A percentile compares a stretch with the other conserved stretches of the same genome.
phyloP scores from a whole-genome alignment of 2,113 vertebrate species.

The Piprites chloris region DNA sequence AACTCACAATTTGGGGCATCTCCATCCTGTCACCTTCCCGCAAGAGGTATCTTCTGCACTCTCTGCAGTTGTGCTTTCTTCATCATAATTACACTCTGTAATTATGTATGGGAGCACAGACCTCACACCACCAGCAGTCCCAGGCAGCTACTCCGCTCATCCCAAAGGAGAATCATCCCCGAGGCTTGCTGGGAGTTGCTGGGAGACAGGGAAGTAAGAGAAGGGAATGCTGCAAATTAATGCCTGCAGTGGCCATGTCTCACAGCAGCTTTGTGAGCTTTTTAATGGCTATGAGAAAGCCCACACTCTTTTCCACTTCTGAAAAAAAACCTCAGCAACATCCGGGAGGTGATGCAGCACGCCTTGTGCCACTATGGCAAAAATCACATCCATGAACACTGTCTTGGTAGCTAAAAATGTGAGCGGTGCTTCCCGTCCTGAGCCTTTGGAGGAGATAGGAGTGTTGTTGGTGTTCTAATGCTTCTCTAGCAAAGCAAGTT shows the following conservation, averaged over 20 bases:
- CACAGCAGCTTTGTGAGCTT: background rate
- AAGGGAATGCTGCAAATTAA: background rate
- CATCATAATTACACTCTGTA: background rate
- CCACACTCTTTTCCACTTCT: background rate
- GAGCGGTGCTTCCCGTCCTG: background rate
- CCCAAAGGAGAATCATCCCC: background rate
- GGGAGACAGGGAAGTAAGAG: background rate
- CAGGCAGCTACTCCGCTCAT: background rate
- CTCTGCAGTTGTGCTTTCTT: background rate
- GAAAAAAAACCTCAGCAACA: background rate
- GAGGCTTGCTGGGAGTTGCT: background rate
- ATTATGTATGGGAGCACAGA: background rate
- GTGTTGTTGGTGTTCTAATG: rapidly evolving
- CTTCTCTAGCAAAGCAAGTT: background rate
- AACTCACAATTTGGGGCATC: background rate
- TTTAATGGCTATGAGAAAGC: background rate
- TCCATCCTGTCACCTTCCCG: background rate
- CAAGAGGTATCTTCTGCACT: background rate
- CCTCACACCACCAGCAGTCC: rapidly evolving
- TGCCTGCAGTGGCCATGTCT: background rate
- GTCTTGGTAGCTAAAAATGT: background rate
- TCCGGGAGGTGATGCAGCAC: rapidly evolving
- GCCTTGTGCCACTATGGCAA: rapidly evolving
- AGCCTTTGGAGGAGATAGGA: rapidly evolving
- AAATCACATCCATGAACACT: background rate